A percentile compares a stretch with the other conserved stretches of the same genome.
phyloP scores from a whole-genome alignment of 2,113 vertebrate species.

The Eulemur macaco region DNA sequence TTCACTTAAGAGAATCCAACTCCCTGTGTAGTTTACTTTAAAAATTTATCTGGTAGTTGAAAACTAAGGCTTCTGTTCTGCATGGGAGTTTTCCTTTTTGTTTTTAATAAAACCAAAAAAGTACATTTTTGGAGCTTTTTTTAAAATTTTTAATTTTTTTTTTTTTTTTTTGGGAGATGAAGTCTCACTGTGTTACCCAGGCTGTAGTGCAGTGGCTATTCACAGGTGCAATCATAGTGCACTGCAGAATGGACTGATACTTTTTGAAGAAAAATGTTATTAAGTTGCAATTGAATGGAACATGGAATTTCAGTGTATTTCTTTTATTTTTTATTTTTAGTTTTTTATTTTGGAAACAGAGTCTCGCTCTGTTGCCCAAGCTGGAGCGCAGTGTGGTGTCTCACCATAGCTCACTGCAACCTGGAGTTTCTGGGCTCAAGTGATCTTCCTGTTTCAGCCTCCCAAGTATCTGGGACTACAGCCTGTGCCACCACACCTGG shows the following conservation, averaged over 20 bases:
- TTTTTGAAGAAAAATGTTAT: no score
- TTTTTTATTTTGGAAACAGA: no score
- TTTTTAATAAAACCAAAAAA: slow-evolving; percentile 47
- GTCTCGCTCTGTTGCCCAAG: no score
- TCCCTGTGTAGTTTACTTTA: slow-evolving; percentile 49
- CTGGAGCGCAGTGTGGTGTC: no score
- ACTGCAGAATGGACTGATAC: background rate
- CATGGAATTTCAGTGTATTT: background rate
- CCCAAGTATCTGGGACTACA: no score
- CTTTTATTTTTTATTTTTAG: no score
- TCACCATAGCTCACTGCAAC: no score
- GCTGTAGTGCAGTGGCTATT: background rate
- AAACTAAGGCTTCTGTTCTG: slow-evolving; percentile 48
- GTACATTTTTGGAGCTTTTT: background rate
- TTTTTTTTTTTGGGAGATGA: background rate
- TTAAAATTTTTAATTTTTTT: background rate
- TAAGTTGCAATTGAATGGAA: background rate
- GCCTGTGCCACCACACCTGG: no score
- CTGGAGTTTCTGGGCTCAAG: no score
- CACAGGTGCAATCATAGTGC: background rate
- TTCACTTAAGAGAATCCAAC: slow-evolving; percentile 45
- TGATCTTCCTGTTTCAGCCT: no score
- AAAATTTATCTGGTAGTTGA: slow-evolving; percentile 24
- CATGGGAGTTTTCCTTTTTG: slow-evolving; percentile 15
- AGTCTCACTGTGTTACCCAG: background rate